These are phyloP conservation scores for Egretta garzetta DNA, from an alignment of 2,113 vertebrate genomes.

Conservation along the genomic window DNA sequence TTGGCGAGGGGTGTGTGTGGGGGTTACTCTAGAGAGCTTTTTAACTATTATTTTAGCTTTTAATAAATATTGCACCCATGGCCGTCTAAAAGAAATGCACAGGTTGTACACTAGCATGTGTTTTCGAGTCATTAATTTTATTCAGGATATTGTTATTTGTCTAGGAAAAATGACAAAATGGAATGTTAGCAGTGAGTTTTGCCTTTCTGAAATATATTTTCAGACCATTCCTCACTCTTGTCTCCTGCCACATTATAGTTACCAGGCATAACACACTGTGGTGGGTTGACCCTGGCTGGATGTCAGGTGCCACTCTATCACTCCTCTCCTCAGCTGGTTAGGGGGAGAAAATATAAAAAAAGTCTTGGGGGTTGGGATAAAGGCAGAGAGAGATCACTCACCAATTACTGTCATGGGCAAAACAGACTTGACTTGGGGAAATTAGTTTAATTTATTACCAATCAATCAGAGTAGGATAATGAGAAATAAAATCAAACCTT, in stretches of 20 bases:
- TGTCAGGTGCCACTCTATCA: neutral
- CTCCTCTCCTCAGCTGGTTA: neutral
- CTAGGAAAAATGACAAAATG: neutral
- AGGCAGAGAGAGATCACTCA: neutral
- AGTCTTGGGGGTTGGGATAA: neutral
- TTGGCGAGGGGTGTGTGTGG: rapidly evolving
- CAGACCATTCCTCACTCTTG: neutral
- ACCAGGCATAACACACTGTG: neutral
- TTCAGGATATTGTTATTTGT: neutral
- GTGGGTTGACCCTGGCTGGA: neutral
- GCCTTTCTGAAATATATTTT: neutral
- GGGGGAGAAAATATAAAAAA: neutral
- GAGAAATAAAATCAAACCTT: neutral
- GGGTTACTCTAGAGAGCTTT: neutral
- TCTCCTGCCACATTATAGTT: neutral
- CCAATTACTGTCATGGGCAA: neutral
- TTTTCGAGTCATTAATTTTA: neutral
- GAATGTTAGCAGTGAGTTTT: neutral
- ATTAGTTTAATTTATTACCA: neutral
- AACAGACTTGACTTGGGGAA: neutral
- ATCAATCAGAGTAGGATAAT: neutral
- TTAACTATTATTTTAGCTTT: neutral
- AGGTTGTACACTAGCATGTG: neutral
- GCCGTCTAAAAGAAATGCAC: neutral
- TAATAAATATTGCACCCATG: neutral